Evolutionary conservation across 2,113 vertebrate genomes (phyloP), one percentile per base, ranked within the genome.

Genomic region (Turnix velox): DNA sequence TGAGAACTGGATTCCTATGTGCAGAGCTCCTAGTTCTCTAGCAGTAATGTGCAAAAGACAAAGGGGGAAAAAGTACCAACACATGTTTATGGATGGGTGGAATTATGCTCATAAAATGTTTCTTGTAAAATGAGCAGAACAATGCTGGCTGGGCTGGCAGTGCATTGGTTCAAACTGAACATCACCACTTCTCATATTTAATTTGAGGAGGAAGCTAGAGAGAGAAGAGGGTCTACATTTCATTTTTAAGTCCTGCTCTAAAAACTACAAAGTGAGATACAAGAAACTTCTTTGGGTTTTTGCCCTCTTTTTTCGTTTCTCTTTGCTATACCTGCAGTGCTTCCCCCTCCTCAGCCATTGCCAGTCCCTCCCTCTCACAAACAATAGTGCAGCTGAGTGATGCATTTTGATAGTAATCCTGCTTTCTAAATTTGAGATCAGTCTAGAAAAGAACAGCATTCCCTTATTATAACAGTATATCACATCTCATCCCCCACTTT

Each of bases 401-500:
- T 65, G 3, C 0, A 0, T 57, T 77, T 86, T 86, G 40, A 89
- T 91, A 83, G 87, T 35, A 89, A 93, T 86, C 82, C 72, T 35
- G 51, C 59, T 28, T 91, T 77, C 84, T 80, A 55, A 89, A 94
- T 86, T 78, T 91, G 73, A 80, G 57, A 80, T 84, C 68, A 49
- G 76, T 81, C 91, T 83, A 93, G 77, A 95, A 94, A 92, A 95
- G 87, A 95, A 95, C 87, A 95, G 73, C 92, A 80, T 92, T 93
- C 84, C 49, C 78, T 84, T 93, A 94, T 94, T 91, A 73, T 89
- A 95, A 93, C 94, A 92, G 82, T 62, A 84, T 95, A 96, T 95
- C 87, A 91, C 93, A 91, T 95, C 92, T 93, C 90, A 96, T 92
- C 95, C 87, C 76, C 87, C 94, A 91, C 86, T 91, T 93, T 88